A percentile compares a stretch with the other conserved stretches of the same genome.
Evolutionary conservation across 92 coral and sea anemone genomes (phyloP).

Genomic region (Chrysogorgia sp.): DNA sequence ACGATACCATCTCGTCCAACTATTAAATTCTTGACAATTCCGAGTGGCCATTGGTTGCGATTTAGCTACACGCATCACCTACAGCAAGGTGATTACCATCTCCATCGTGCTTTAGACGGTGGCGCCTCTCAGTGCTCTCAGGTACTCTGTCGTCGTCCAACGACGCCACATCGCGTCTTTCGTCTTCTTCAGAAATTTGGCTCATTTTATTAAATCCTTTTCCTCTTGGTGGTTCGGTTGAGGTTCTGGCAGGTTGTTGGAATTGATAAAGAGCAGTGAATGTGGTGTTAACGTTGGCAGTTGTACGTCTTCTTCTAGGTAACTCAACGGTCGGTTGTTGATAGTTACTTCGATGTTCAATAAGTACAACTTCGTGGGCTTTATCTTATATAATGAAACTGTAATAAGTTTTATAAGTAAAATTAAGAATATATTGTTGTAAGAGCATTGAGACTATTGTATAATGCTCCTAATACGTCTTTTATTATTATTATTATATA

Average conservation of each 20-base stretch:
- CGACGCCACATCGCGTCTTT: constrained; percentile 62
- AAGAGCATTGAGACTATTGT: no score
- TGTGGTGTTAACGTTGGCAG: constrained; percentile 60
- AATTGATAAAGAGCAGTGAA: constrained; percentile 48
- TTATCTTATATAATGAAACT: no score
- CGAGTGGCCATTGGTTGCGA: constrained; percentile 43
- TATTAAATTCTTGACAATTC: constrained; percentile 33
- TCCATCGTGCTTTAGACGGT: constrained; percentile 39
- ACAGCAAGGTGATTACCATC: no score
- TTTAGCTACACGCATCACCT: no score
- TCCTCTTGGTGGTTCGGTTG: constrained; percentile 45
- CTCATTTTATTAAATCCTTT: constrained; percentile 51
- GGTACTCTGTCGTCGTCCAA: constrained; percentile 50
- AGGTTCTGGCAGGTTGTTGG: constrained; percentile 51
- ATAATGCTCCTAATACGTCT: no score
- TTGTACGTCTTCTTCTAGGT: constrained; percentile 52
- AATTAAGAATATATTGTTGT: no score
- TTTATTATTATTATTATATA: no score
- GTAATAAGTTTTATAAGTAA: no score
- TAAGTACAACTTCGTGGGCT: no score
- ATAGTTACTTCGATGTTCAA: constrained; percentile 46
- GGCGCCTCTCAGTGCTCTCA: constrained; percentile 57
- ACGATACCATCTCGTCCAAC: constrained; percentile 47
- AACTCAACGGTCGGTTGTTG: constrained; percentile 59
- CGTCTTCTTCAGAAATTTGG: constrained; percentile 46